A percentile compares a stretch with the other conserved stretches of the same genome.
Evolutionary conservation across 2,888 invertebrate species (phyloP).

Genomic region (Pachydiplax longipennis): DNA sequence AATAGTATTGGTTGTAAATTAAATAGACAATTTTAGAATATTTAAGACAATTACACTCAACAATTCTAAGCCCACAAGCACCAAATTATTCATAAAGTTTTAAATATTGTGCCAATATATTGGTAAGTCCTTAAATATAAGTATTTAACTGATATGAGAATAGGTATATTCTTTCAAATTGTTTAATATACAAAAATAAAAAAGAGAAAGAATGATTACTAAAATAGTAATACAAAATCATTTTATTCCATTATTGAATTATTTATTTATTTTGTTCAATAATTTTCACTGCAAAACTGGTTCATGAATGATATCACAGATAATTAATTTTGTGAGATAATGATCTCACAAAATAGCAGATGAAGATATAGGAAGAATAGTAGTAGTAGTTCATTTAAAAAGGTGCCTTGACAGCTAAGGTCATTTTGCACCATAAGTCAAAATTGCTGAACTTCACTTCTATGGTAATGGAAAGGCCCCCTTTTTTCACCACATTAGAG

Average conservation of each 20-base stretch:
- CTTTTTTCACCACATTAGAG: no score
- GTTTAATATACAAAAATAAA: not conserved
- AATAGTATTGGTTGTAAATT: not conserved
- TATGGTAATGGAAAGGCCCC: no score
- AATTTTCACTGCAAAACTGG: no score
- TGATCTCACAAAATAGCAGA: no score
- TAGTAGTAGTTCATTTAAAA: no score
- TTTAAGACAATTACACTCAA: not conserved
- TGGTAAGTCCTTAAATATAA: not conserved
- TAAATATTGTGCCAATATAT: not conserved
- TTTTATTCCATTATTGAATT: not conserved
- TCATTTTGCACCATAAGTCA: no score
- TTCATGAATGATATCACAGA: no score
- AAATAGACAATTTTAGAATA: not conserved
- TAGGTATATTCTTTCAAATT: not conserved
- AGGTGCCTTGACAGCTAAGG: no score
- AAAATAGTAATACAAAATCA: not conserved
- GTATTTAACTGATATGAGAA: not conserved
- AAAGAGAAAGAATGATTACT: not conserved
- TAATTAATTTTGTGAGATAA: no score
- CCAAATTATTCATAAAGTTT: not conserved
- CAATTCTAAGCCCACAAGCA: not conserved
- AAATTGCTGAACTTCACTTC: no score
- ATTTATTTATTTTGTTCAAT: no score
- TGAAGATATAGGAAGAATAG: no score